phyloP scores from a whole-genome alignment of 2,797 vertebrate genomes.

The Melanotaenia boesemani region DNA sequence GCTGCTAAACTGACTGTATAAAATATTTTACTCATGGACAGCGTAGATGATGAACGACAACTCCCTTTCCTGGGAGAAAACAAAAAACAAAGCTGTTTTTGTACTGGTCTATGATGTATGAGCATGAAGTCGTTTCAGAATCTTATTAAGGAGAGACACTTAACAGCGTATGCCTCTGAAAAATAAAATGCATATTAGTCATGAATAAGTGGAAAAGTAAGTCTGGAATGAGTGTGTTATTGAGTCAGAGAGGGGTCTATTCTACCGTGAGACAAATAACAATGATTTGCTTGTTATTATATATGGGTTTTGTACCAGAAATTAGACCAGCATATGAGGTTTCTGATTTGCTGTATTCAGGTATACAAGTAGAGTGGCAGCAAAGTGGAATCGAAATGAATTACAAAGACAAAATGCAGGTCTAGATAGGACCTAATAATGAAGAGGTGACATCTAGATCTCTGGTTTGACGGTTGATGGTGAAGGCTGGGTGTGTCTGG shows the following conservation, averaged over 20 bases:
- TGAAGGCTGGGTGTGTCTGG: constrained; percentile 10
- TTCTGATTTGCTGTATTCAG: neutral
- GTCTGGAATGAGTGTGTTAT: constrained; percentile 9
- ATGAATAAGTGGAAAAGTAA: neutral
- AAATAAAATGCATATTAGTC: constrained; percentile 5
- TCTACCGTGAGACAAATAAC: constrained; percentile 21
- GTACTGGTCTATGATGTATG: constrained; percentile 18
- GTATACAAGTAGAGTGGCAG: neutral
- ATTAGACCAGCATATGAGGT: neutral
- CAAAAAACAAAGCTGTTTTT: neutral
- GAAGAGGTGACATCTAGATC: constrained; percentile 15
- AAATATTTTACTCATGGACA: constrained; percentile 1
- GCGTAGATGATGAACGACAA: constrained; percentile 24
- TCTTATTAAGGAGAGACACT: constrained; percentile 27
- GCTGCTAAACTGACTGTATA: constrained; percentile 27
- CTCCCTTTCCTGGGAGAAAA: constrained; percentile 7
- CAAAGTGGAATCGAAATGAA: neutral
- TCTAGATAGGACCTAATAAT: constrained; percentile 10
- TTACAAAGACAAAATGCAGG: constrained; percentile 7
- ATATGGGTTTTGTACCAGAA: neutral
- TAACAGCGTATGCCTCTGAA: constrained; percentile 3
- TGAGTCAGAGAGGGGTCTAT: constrained; percentile 1
- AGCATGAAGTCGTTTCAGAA: constrained; percentile 21
- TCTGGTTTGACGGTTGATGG: constrained; percentile 11
- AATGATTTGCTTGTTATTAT: constrained; percentile 5